These are phyloP conservation scores for Gadopsis bispinosus DNA, from an alignment of 2,797 vertebrate species.

Conservation along the genomic window DNA sequence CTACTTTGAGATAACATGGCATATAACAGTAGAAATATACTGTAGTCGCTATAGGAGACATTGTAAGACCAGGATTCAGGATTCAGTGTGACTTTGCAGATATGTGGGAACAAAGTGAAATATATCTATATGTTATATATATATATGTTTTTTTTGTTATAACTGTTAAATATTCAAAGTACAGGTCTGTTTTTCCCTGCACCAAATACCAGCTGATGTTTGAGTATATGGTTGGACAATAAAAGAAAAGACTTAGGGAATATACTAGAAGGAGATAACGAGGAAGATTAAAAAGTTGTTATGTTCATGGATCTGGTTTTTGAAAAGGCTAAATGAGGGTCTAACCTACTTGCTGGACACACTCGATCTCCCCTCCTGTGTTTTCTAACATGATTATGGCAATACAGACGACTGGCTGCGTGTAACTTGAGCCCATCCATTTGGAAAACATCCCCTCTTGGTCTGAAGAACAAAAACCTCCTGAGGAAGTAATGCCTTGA, in stretches of 20 bases:
- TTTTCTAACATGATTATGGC: conserved; percentile 62
- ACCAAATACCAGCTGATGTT: conserved; percentile 31
- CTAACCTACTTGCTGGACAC: conserved; percentile 36
- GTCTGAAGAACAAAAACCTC: conserved; percentile 47
- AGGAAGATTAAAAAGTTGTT: conserved; percentile 16
- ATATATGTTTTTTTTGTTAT: conserved; percentile 11
- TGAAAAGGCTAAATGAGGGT: conserved; percentile 20
- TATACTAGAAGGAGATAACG: conserved; percentile 3
- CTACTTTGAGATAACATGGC: background rate
- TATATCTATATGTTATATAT: too few species aligned
- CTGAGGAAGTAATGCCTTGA: conserved; percentile 49
- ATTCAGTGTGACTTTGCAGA: background rate
- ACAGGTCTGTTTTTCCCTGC: conserved; percentile 29
- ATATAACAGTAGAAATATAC: background rate
- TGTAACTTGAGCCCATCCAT: conserved; percentile 62
- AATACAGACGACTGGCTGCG: conserved; percentile 41
- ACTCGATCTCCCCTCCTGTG: conserved; percentile 41
- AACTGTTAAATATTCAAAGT: conserved; percentile 45
- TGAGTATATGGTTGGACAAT: conserved; percentile 9
- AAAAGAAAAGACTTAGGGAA: conserved; percentile 6
- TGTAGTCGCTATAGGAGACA: background rate
- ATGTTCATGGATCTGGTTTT: conserved; percentile 1
- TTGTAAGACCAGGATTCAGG: background rate
- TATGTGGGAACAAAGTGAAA: conserved; percentile 27
- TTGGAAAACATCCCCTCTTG: conserved; percentile 45